Evolutionary conservation across 2,797 vertebrate genomes (phyloP).

Genomic region (Neomorphus geoffroyi): DNA sequence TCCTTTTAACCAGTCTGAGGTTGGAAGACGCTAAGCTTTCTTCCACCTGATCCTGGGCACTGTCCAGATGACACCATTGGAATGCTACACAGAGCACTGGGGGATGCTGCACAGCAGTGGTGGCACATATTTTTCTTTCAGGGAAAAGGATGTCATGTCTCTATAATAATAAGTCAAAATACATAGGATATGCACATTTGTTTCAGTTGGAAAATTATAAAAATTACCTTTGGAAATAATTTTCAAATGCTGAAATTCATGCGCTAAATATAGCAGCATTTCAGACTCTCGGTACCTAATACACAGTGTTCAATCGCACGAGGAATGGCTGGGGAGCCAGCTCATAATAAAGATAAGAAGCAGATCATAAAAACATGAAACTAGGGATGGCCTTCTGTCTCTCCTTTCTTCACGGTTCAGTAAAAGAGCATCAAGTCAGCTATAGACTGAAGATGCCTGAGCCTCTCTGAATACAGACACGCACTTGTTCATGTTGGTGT

Average conservation of each 20-base stretch:
- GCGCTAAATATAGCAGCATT: neutral
- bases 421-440: neutral
- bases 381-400: neutral
- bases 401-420: neutral
- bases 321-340: neutral
- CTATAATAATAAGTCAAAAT: neutral
- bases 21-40: neutral
- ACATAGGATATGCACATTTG: neutral
- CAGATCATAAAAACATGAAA: neutral
- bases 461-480: neutral
- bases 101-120: fast-evolving
- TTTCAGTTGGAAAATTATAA: neutral
- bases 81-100: neutral
- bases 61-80: neutral
- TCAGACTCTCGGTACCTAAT: neutral
- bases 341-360: neutral
- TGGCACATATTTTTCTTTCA: neutral
- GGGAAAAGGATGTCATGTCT: neutral
- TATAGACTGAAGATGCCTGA: neutral
- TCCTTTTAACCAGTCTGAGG: neutral
- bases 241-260: neutral
- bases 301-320: neutral
- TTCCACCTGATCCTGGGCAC: neutral
- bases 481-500: neutral
- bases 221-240: neutral